These are phyloP conservation scores for Acipenser ruthenus DNA, from an alignment of 2,797 vertebrate species.

Conservation along the genomic window DNA sequence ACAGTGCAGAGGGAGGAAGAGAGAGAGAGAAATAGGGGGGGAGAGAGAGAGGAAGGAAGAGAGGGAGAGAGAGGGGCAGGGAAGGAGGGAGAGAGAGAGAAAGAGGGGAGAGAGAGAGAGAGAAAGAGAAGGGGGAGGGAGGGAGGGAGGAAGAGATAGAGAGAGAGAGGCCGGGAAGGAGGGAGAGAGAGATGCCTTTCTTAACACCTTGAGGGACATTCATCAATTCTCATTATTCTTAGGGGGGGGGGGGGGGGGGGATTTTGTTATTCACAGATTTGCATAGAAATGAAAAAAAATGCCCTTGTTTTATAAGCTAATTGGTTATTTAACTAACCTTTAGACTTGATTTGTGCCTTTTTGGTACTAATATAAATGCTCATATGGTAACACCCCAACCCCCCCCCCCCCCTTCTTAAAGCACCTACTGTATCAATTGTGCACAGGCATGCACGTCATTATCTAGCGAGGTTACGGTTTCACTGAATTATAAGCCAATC, in stretches of 20 bases:
- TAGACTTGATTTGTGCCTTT: too few relatives aligned
- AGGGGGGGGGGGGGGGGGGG: slow-evolving; percentile 11
- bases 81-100: slow-evolving; percentile 20
- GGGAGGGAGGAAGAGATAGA: slow-evolving; percentile 27
- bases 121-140: not conserved
- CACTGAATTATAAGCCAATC: too few relatives aligned
- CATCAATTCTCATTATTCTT: slow-evolving; percentile 21
- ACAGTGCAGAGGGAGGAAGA: slow-evolving; percentile 22
- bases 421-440: too few relatives aligned
- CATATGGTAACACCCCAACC: too few relatives aligned
- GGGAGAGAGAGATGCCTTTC: slow-evolving; percentile 32
- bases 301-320: too few relatives aligned
- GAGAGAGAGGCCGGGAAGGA: slow-evolving; percentile 20
- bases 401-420: too few relatives aligned
- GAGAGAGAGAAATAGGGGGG: slow-evolving; percentile 29
- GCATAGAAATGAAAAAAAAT: too few relatives aligned
- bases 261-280: not conserved
- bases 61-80: slow-evolving; percentile 20
- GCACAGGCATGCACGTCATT: too few relatives aligned
- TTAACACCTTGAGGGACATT: slow-evolving; percentile 27
- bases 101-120: slow-evolving; percentile 34
- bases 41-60: slow-evolving; percentile 23
- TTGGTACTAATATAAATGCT: too few relatives aligned
- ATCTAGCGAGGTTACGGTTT: too few relatives aligned
- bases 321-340: too few relatives aligned